Evolutionary conservation across 1,140 invertebrate species (phyloP).

Genomic region (Calliopsis andreniformis): DNA sequence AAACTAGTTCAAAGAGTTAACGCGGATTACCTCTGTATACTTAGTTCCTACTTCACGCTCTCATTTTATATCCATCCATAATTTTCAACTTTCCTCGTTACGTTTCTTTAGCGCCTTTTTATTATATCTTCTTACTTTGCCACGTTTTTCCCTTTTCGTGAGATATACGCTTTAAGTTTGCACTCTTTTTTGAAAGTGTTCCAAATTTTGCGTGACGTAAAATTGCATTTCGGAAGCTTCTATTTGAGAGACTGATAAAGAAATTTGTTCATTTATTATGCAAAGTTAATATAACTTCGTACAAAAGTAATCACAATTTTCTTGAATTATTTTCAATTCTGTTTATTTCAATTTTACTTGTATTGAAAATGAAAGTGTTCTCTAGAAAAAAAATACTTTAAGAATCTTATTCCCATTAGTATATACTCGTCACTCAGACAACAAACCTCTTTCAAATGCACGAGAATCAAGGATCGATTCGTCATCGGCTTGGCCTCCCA

Average conservation of each 20-base stretch:
- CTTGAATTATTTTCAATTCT: too few species aligned
- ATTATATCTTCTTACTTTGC: neutral
- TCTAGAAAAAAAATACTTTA: too few species aligned
- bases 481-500: neutral
- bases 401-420: too few species aligned
- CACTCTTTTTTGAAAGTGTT: neutral
- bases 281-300: too few species aligned
- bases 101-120: neutral
- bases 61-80: neutral
- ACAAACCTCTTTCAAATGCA: neutral
- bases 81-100: slow-evolving; percentile 15
- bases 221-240: too few species aligned
- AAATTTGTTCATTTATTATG: too few species aligned
- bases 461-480: neutral
- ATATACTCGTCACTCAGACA: neutral
- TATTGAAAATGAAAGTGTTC: too few species aligned
- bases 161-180: neutral
- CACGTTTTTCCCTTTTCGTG: neutral
- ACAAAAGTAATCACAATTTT: too few species aligned
- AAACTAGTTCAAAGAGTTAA: slow-evolving; percentile 1
- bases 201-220: too few species aligned
- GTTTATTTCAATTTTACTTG: too few species aligned
- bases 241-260: too few species aligned
- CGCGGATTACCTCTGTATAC: slow-evolving; percentile 2
- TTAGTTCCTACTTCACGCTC: slow-evolving; percentile 1